Evolutionary conservation across 1,140 invertebrate genomes (phyloP), one percentile per base, ranked within the genome.

Genomic region (Whitmania pigra): DNA sequence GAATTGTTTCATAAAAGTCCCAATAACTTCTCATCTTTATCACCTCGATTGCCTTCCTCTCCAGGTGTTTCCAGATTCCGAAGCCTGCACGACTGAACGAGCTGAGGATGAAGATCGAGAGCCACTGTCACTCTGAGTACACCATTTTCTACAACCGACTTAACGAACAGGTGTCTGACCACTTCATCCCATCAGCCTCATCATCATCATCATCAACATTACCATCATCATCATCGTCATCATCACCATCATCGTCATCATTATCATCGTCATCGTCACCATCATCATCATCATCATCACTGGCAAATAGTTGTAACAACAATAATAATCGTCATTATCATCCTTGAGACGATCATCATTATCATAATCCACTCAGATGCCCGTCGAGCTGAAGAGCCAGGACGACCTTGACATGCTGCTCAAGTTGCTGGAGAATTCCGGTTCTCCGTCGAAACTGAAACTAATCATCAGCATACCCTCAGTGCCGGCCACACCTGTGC

Each of bases 361-460:
- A 25, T 57, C 54, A 57, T 25, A 20, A 57, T 57, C 54, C 54
- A 4, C 57, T 63, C 29, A 63, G 29, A 63, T 25, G 57, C 29
- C 57, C 18, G 57, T 31, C 7, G 57, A 63, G 57, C 22, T 63
- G 22, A 31, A 25, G 57, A 63, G 57, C 57, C 57, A 63, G 20
- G 57, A 63, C 11, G 57, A 63, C 57, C 57, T 63, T 3, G 57
- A 63, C 22, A 63, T 63, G 57, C 57, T 63, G 57, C 22, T 63
- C 11, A 31, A 63, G 20, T 25, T 63, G 22, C 57, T 63, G 22
- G 57, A 63, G 57, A 63, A 63, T 22, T 25, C 57, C 22, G 29
- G 29, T 18, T 25, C 43, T 17, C 43, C 43, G 43, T 49, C 57
- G 57, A 63, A 63, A 63, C 57, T 63, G 22, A 63, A 63, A 31